Base-by-base conservation (phyloP, 2,113 vertebrate genomes). In the Pavo muticus region DNA sequence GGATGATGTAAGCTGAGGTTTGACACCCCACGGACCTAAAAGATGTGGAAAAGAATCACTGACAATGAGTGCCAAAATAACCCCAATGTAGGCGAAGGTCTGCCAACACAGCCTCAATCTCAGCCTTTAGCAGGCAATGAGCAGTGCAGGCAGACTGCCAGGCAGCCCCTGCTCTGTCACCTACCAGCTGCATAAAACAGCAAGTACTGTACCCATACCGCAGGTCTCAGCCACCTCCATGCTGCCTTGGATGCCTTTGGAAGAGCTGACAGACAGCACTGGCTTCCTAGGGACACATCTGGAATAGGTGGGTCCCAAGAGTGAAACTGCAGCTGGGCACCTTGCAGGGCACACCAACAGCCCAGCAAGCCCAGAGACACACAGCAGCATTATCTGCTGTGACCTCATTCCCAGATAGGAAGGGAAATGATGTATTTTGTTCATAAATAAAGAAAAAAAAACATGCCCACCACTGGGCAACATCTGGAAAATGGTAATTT, bases 1-100 rank as follows among this genome's bases (percentile, higher is more conserved):
- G 24, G 54, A 17, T 19, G n/a, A 23, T 0, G 1, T 5, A 61
- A 32, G 23, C 4, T 0, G 0, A 48, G 18, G 11, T 10, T 30
- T 18, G 73, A 15, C 77, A 39, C 37, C 24, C 1, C 24, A 3
- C 0, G 0, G 21, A 30, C 15, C 13, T 3, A n/a, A 75, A 70
- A 42, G 45, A 16, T 1, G 0, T 45, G 30, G 1, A 7, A 24
- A 39, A 89, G 37, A 6, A 1, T 2, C 37, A 69, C 4, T 40
- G 42, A 19, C 19, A 17, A 57, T 17, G 25, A 63, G 60, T 25
- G n/a, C 2, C 5, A 13, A 32, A 42, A 8, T 24, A 35, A 15
- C 0, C 5, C 9, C 13, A 2, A 3, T 3, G 11, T 42, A 7
- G 10, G 24, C 11, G 30, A 80, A 42, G 19, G 5, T 18, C 19